Evolutionary conservation across 2,797 vertebrate species (phyloP), one percentile per base, ranked within the genome.

Genomic region (Gymnoscopelus microlampas): DNA sequence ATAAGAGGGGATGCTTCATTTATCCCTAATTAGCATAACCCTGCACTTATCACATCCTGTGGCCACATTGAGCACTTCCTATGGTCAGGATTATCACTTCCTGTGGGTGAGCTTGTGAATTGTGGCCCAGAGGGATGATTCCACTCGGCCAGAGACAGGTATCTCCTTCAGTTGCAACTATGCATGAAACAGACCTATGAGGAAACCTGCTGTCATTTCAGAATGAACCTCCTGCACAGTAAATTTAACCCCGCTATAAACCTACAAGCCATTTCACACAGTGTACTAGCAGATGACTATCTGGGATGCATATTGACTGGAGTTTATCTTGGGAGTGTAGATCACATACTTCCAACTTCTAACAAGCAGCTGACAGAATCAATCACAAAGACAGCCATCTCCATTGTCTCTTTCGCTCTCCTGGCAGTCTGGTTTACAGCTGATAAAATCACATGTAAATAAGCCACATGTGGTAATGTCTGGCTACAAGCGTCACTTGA

Each of bases 1-100:
- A 92, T 89, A 84, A 88, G 73, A 88, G n/a, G 44, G 35, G 77
- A 83, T 2, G 85, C 85, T 82, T 90, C 73, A 78, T 88, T 91
- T 91, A 67, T 35, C 63, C 66, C 78, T 85, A 90, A 90, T 90
- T 87, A 77, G 76, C 66, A 4, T 76, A 62, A 81, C 62, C 35
- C 54, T 71, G 35, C 35, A 59, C 71, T 85, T 88, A 85, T 90
- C 85, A 57, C 68, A 82, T 86, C 79, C 77, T 85, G 73, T 74
- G 72, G 77, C 74, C 69, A 66, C 58, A 79, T 84, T 87, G 78
- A 81, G 55, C 29, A 35, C 83, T 92, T 92, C 92, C 91, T 89
- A 81, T 88, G 89, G 87, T 88, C 78, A 71, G 66, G 53, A 68
- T 87, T 87, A 91, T 93, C 86, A 85, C 85, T 89, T 93, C 92